Base-by-base conservation (phyloP, 1,140 invertebrate genomes). In the Rhyacophila brunnea region DNA sequence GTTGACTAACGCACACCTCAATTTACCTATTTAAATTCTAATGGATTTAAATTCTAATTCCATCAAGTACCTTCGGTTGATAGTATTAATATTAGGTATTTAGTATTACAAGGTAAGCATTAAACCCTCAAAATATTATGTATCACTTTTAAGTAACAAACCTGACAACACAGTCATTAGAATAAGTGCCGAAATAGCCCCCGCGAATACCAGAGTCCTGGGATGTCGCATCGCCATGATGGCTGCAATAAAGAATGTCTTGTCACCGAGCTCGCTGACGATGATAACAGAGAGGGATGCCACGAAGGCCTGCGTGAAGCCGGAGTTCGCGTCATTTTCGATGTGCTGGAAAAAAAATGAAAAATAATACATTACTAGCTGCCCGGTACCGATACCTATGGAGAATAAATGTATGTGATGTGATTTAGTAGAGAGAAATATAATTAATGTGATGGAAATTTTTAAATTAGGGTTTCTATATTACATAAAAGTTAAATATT, bases 191-290 rank as follows among this genome's bases (percentile, higher is more conserved):
- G 85, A 81, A 64, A 99, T 94, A 0, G 96, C 96, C 56, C 96
- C 97, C 58, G 83, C 71, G 78, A 99, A 98, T 2, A 99, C 95
- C 49, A 91, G 90, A 9, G 95, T 68, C 62, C 96, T 79, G 1
- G 96, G 89, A 83, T 99, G 94, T 71, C 93, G 86, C 95, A 99
- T 99, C 1, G 97, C 95, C 95, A 99, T 96, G 61, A 99, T 99
- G 66, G 96, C 96, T 36, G 97, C 96, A 68, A 99, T 99, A 78
- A 99, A 99, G 78, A 99, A 99, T n/a, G 97, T 99, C 79, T 99
- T 99, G 79, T 99, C 97, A 0, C 96, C 97, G 23, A 99, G 79
- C 80, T 99, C 97, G 3, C 95, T 98, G 7, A 99, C 95, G 45
- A 99, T 83, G 64, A 99, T 99, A 23, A 99, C 92, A 28, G 93